A percentile compares a stretch with the other conserved stretches of the same genome.
Evolutionary conservation across 2,113 vertebrate species (phyloP).

Genomic region (Phaethon lepturus): DNA sequence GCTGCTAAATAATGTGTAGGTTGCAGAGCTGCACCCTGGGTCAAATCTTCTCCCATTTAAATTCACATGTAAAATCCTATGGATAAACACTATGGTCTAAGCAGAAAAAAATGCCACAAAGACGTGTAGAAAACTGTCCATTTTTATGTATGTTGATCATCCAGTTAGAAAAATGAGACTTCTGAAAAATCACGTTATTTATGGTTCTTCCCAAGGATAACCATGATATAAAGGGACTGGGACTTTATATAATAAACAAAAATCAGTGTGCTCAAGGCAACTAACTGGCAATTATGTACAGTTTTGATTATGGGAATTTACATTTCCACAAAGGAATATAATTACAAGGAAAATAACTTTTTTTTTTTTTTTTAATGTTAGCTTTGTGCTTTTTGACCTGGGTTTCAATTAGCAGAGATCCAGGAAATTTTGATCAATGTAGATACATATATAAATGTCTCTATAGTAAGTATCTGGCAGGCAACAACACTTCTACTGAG

Average conservation of each 20-base stretch:
- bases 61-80: neutral
- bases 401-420: constrained; percentile 34
- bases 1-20: neutral
- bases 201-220: constrained; percentile 38
- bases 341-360: constrained; percentile 17
- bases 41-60: neutral
- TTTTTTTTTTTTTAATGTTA: neutral
- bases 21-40: neutral
- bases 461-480: neutral
- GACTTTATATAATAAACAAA: constrained; percentile 12
- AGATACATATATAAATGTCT: constrained; percentile 9
- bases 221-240: neutral
- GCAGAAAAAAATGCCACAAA: neutral
- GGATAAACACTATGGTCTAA: neutral
- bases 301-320: constrained; percentile 62
- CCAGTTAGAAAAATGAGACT: neutral
- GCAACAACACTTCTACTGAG: neutral
- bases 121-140: neutral
- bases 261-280: constrained; percentile 45
- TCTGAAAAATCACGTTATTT: constrained; percentile 31
- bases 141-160: neutral
- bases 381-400: constrained; percentile 39
- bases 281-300: constrained; percentile 45
- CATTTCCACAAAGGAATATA: constrained; percentile 51
- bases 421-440: constrained; percentile 12